Conservation (phyloP, 2,113 vertebrate genomes). For the Burhinus bistriatus region DNA sequence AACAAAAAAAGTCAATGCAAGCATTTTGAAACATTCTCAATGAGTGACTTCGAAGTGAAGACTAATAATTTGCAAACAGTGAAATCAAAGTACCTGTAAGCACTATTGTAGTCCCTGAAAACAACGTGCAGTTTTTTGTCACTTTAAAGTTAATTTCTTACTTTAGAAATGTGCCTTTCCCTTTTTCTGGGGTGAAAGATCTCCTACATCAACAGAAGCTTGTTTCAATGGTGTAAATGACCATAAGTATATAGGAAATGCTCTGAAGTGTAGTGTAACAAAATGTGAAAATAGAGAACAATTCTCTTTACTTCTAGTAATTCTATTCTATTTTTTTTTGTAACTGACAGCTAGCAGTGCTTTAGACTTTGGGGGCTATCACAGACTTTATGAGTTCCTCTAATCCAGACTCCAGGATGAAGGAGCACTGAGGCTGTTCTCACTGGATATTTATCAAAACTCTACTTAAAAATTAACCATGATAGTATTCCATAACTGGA, state of each 20-base stretch:
- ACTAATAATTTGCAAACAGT: neutral
- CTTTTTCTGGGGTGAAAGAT: neutral
- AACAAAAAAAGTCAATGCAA: neutral
- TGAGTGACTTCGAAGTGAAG: neutral
- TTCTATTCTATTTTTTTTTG: neutral
- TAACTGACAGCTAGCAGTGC: neutral
- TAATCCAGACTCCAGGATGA: neutral
- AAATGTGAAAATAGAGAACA: neutral
- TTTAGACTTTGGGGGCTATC: neutral
- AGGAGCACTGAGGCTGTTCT: neutral
- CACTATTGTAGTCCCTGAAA: neutral
- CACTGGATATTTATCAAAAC: neutral
- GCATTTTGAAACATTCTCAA: neutral
- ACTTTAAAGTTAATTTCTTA: neutral
- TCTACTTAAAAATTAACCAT: neutral
- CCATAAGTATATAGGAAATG: neutral
- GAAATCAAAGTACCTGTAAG: neutral
- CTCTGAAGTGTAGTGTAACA: neutral
- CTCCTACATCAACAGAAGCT: neutral
- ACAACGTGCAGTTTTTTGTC: fast-evolving
- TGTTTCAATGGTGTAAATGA: neutral
- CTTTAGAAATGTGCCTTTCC: neutral
- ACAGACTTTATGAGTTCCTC: neutral
- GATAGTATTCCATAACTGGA: neutral
- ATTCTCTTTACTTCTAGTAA: neutral